Evolutionary conservation across 2,113 vertebrate species (phyloP).

Genomic region (Thinocorus orbignyianus): DNA sequence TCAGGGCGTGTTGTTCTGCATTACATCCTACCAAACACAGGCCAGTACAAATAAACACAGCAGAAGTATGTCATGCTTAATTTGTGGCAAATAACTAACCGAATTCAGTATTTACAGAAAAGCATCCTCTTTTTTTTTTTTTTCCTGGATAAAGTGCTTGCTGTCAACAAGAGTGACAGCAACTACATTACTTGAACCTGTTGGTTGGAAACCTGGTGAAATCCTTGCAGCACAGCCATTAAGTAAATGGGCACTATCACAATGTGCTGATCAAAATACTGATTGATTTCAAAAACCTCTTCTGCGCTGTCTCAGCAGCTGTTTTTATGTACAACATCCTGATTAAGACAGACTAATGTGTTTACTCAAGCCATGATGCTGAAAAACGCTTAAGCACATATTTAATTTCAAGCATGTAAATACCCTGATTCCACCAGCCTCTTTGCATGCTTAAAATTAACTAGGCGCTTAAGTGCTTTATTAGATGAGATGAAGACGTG

Average conservation of each 20-base stretch:
- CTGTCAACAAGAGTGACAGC: background rate
- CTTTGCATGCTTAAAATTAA: conserved; percentile 7
- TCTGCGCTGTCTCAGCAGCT: background rate
- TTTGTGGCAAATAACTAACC: background rate
- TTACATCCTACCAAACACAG: background rate
- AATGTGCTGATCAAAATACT: conserved; percentile 8
- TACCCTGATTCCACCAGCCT: background rate
- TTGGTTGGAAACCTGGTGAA: background rate
- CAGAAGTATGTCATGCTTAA: background rate
- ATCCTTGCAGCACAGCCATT: background rate
- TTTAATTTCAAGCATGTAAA: conserved; percentile 48
- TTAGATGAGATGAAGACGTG: background rate
- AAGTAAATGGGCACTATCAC: background rate
- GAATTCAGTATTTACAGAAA: background rate
- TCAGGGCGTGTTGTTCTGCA: background rate
- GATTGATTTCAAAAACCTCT: conserved; percentile 23
- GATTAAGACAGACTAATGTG: background rate
- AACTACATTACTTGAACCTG: background rate
- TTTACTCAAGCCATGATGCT: background rate
- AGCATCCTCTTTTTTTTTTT: background rate
- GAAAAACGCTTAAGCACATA: conserved; percentile 46
- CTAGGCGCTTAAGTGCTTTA: conserved; percentile 12
- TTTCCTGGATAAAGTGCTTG: background rate
- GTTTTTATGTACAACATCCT: background rate
- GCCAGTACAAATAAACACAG: background rate